Conservation (phyloP, 2,797 vertebrate genomes). For the Oreochromis grahami region DNA sequence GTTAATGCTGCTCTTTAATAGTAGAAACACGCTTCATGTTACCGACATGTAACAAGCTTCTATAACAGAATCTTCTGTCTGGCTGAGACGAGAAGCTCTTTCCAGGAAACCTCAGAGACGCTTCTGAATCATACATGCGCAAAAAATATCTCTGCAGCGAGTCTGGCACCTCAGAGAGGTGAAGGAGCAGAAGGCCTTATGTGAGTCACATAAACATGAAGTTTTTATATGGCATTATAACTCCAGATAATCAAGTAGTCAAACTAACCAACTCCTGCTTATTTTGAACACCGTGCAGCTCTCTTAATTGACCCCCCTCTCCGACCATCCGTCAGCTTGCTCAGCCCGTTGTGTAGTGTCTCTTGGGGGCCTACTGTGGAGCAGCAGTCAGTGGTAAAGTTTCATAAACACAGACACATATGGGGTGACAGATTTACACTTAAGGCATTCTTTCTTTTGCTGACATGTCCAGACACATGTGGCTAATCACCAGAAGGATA, state of each 20-base stretch:
- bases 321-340: not conserved
- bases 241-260: not conserved
- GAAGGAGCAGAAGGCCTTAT: not conserved
- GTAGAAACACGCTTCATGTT: not conserved
- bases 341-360: conserved; percentile 29
- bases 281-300: not conserved
- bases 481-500: conserved; percentile 42
- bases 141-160: not conserved
- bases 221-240: not conserved
- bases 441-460: conserved; percentile 25
- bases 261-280: not conserved
- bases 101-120: conserved; percentile 1
- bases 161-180: conserved; percentile 15
- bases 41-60: not conserved
- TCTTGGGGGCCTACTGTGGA: conserved; percentile 44
- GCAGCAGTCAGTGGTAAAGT: conserved; percentile 55
- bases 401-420: conserved; percentile 67
- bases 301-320: not conserved
- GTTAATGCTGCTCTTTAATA: not conserved
- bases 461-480: conserved; percentile 67
- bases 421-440: conserved; percentile 42
- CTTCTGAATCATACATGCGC: conserved; percentile 30
- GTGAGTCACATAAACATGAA: not conserved
- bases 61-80: not conserved
- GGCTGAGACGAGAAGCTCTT: not conserved